Conservation (phyloP, 2,888 invertebrate species). For the Drosophila neotestacea region DNA sequence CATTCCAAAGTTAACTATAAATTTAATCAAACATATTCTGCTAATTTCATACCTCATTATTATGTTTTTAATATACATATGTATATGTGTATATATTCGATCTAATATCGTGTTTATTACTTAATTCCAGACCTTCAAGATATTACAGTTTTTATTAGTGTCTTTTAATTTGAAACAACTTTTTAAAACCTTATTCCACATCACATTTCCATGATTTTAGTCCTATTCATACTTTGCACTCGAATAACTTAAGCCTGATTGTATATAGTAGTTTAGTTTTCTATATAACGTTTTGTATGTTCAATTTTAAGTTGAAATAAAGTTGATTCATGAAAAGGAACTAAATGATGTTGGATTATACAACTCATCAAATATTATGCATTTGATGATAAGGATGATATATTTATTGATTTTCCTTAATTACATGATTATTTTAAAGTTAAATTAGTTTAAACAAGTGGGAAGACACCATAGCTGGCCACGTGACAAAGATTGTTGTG, state of each 20-base stretch:
- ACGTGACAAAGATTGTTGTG: constrained; percentile 27
- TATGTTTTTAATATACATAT: not conserved
- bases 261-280: constrained; percentile 46
- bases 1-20: too few species aligned
- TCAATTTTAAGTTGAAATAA: constrained; percentile 18
- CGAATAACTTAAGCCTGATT: constrained; percentile 37
- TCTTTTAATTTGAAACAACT: not conserved
- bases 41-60: not conserved
- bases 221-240: constrained; percentile 34
- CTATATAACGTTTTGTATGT: constrained; percentile 17
- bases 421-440: not conserved
- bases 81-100: not conserved
- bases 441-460: not conserved
- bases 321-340: constrained; percentile 1
- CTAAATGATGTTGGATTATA: not conserved
- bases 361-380: not conserved
- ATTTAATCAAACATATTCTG: too few species aligned
- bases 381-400: not conserved
- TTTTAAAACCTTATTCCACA: not conserved
- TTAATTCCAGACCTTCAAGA: not conserved
- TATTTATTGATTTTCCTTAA: not conserved
- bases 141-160: not conserved
- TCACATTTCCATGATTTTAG: constrained; percentile 7
- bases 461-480: constrained; percentile 8
- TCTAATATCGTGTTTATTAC: too few species aligned